Conservation (phyloP, 2,888 invertebrate genomes). For the Melanophora roralis region DNA sequence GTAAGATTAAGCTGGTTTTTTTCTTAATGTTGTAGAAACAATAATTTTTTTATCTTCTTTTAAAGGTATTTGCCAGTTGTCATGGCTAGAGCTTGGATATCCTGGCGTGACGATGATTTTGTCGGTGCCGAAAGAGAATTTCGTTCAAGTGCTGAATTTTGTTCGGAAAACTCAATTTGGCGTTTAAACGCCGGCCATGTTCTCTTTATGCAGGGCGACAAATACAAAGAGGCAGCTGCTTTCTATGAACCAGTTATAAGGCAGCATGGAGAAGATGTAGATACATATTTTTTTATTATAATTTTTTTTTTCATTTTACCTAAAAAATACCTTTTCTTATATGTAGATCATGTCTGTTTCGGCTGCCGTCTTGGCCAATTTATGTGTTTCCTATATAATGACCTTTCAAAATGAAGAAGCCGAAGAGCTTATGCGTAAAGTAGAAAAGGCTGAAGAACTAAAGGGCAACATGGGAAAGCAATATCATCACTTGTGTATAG, state of each 20-base stretch:
- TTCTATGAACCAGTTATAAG: conserved; percentile 99
- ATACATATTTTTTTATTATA: conserved; percentile 49
- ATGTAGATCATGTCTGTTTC: conserved; percentile 91
- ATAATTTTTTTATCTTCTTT: background rate
- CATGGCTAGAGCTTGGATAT: conserved; percentile 99
- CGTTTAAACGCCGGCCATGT: conserved; percentile 99
- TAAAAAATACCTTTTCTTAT: background rate
- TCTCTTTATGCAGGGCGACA: conserved; percentile 99
- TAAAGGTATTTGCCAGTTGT: conserved; percentile 94
- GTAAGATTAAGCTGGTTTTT: conserved; percentile 69
- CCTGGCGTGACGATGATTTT: conserved; percentile 98
- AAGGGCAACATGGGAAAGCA: conserved; percentile 91
- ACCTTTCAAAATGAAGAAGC: conserved; percentile 99
- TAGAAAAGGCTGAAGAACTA: conserved; percentile 98
- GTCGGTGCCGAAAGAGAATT: conserved; percentile 97
- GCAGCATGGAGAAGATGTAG: conserved; percentile 91
- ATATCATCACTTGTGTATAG: conserved; percentile 97
- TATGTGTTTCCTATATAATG: conserved; percentile 99
- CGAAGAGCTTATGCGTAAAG: conserved; percentile 98
- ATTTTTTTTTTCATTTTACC: background rate
- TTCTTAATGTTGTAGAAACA: background rate
- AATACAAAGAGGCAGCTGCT: conserved; percentile 97
- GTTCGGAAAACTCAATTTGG: conserved; percentile 98
- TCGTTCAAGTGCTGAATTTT: conserved; percentile 97
- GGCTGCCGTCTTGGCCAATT: conserved; percentile 98